Conservation (phyloP, 2,113 vertebrate genomes). For the Mustelus asterias region DNA sequence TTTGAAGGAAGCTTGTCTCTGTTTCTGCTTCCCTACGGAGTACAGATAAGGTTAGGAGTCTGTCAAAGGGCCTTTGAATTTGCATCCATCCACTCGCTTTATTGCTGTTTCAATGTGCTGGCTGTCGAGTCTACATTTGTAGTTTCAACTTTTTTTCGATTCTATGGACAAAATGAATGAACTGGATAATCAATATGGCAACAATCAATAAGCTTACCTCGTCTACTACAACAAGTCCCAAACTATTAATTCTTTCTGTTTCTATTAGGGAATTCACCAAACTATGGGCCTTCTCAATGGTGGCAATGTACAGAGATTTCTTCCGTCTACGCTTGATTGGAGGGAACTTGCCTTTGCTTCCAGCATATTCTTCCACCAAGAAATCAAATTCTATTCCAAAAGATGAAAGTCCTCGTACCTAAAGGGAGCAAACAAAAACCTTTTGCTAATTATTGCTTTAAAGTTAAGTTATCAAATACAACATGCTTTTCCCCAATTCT, state of each 20-base stretch:
- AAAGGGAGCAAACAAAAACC: conserved; percentile 15
- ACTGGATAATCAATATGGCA: not conserved
- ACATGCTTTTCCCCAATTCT: not conserved
- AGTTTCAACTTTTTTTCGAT: not conserved
- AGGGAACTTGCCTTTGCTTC: conserved; percentile 87
- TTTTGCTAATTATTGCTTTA: not conserved
- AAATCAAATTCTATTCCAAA: conserved; percentile 89
- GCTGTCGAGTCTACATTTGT: not conserved
- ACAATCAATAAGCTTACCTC: conserved; percentile 63
- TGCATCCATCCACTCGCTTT: not conserved
- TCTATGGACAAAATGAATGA: not conserved
- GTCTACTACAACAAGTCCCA: conserved; percentile 87
- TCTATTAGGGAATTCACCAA: conserved; percentile 91
- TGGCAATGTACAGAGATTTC: conserved; percentile 78
- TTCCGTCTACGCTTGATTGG: conserved; percentile 74
- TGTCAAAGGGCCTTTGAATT: not conserved
- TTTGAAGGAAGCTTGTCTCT: not conserved
- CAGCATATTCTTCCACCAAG: conserved; percentile 93
- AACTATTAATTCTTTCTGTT: conserved; percentile 55
- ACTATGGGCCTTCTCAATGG: conserved; percentile 87
- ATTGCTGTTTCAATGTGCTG: not conserved
- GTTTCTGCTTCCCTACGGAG: not conserved
- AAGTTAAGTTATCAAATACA: conserved; percentile 15
- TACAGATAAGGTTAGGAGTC: not conserved
- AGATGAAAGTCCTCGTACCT: conserved; percentile 76